Conservation (phyloP, 2,113 vertebrate genomes). For the Sinocyclocheilus anophthalmus region DNA sequence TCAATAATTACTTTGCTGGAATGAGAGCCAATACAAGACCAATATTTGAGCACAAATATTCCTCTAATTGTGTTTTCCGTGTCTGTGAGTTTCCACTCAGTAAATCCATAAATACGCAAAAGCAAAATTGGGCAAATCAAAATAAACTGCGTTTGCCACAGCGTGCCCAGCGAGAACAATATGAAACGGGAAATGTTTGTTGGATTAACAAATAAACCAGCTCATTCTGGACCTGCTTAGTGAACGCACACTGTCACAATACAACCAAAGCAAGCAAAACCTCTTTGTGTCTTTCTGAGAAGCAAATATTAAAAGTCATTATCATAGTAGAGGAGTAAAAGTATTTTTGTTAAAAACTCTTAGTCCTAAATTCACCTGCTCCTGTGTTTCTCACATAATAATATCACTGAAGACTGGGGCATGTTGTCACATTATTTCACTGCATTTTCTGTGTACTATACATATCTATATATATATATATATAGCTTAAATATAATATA, state of each 20-base stretch:
- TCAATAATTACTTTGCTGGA: constrained; percentile 63
- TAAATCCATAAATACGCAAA: constrained; percentile 21
- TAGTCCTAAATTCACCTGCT: neutral
- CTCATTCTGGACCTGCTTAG: neutral
- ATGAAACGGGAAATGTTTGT: constrained; percentile 21
- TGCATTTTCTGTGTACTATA: too few relatives aligned
- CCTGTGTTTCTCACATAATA: neutral
- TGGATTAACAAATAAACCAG: constrained; percentile 33
- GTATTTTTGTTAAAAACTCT: neutral
- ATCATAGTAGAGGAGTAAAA: constrained; percentile 3
- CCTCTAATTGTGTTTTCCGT: constrained; percentile 61
- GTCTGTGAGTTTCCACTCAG: constrained; percentile 48
- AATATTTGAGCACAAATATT: constrained; percentile 66
- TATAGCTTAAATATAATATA: too few relatives aligned
- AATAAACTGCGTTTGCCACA: constrained; percentile 21
- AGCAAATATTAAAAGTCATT: constrained; percentile 18
- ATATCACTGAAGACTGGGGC: neutral
- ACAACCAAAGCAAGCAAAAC: neutral
- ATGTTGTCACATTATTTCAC: neutral
- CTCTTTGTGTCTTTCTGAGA: neutral
- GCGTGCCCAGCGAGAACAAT: neutral
- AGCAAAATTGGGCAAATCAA: constrained; percentile 29
- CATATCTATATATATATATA: too few relatives aligned
- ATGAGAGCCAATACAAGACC: constrained; percentile 53
- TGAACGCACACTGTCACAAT: neutral